These are phyloP conservation scores for Dicrostonyx torquatus DNA, from an alignment of 2,797 vertebrate species.

Conservation along the genomic window DNA sequence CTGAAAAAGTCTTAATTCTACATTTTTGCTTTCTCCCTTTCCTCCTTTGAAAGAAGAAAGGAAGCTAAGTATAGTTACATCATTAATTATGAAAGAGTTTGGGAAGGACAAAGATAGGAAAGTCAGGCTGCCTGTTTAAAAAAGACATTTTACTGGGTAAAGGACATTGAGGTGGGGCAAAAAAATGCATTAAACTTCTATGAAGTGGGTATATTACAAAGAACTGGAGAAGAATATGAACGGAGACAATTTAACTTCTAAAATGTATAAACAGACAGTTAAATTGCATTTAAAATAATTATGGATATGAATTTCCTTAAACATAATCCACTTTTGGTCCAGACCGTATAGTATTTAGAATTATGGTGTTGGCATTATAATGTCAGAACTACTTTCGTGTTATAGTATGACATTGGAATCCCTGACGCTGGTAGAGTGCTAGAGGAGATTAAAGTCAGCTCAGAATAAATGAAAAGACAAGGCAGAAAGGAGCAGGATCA, in stretches of 20 bases:
- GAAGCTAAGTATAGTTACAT: conserved; percentile 70
- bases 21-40: conserved; percentile 39
- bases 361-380: background rate
- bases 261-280: background rate
- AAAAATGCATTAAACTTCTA: background rate
- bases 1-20: background rate
- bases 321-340: background rate
- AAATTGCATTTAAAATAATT: background rate
- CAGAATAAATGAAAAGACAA: background rate
- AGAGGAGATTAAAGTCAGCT: background rate
- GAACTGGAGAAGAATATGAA: background rate
- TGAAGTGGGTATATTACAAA: background rate
- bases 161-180: background rate
- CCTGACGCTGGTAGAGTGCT: background rate
- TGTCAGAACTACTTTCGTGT: background rate
- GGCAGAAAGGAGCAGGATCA: background rate
- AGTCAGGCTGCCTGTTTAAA: background rate
- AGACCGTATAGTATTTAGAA: background rate
- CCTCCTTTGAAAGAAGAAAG: conserved; percentile 24
- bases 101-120: conserved; percentile 59
- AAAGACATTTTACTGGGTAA: background rate
- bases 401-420: background rate
- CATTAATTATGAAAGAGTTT: conserved; percentile 72
- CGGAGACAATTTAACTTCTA: background rate
- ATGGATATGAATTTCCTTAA: background rate